Base-by-base conservation (phyloP, 64 coral and sea anemone species). In the Pocillopora damicornis region DNA sequence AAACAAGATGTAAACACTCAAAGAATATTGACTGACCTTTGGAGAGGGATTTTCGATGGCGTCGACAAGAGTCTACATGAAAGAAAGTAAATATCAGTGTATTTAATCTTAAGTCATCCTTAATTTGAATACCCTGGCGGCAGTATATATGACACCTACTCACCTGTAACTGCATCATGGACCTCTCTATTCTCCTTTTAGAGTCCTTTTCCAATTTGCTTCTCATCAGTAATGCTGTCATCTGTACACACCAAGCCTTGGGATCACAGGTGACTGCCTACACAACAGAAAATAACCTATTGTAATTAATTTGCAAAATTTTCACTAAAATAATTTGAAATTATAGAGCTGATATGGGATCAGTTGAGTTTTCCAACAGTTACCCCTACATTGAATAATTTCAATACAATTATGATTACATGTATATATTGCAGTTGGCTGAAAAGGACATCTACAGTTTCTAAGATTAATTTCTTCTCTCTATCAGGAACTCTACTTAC, bases 161-260 rank as follows among this genome's bases (percentile, higher is more conserved):
- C 36, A 98, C 97, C 93, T 99, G 83, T 23, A 99, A 14, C 75
- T 99, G 97, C 93, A 99, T 88, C 97, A 99, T 99, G 0, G 93
- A 90, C 34, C 97, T 78, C 71, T 99, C 93, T 67, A 92, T 86
- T 79, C 81, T 92, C 45, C 93, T 87, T 1, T 34, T 72, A 56
- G 78, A 92, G 13, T 80, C 86, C 76, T 99, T 95, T 79, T 99
- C 93, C 16, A 95, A 67, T 86, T 88, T 92, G 87, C 97, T 99
- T 79, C 97, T 82, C 75, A 91, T 92, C 59, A 92, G 81, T 59
- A 99, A 76, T 63, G 97, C 93, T 5, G 88, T 61, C 67, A 83
- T 79, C 7, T 95, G 93, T 2, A 99, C 83, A 75, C 77, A 76
- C 97, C 97, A 99, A 16, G 88, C 65, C 42, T 37, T 92, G 35